phyloP scores from a whole-genome alignment of 2,113 vertebrate genomes.

The Barnardius zonarius region DNA sequence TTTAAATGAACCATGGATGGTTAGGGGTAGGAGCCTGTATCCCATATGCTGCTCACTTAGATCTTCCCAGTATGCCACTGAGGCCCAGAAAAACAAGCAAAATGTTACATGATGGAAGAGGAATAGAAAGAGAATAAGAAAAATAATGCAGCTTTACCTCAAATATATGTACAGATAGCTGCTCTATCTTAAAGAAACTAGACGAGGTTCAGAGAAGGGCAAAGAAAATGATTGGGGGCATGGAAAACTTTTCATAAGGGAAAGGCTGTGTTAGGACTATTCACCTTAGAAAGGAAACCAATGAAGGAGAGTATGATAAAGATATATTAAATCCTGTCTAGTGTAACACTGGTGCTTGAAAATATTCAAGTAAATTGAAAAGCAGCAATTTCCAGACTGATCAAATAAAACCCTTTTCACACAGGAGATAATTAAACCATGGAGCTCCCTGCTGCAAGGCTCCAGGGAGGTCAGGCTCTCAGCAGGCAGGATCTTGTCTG shows the following conservation, averaged over 20 bases:
- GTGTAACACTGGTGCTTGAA: not conserved
- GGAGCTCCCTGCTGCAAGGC: not conserved
- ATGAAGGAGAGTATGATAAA: not conserved
- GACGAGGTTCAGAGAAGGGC: not conserved
- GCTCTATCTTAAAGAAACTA: not conserved
- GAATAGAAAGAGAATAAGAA: not conserved
- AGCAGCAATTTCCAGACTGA: conserved; percentile 25
- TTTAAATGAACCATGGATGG: not conserved
- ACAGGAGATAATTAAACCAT: conserved; percentile 31
- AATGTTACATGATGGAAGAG: not conserved
- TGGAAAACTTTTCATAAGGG: not conserved
- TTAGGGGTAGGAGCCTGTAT: not conserved
- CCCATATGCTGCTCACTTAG: not conserved
- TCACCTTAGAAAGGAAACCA: not conserved
- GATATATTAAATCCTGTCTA: not conserved
- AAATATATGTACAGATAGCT: not conserved
- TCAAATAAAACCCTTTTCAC: conserved; percentile 27
- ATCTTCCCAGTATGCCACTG: not conserved
- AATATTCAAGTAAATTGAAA: conserved; percentile 16
- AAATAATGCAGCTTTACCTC: not conserved
- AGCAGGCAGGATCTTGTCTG: not conserved
- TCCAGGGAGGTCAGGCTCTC: not conserved
- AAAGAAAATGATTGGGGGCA: not conserved
- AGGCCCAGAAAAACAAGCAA: not conserved
- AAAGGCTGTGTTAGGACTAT: not conserved